Evolutionary conservation across 2,797 vertebrate species (phyloP), one percentile per base, ranked within the genome.

Genomic region (Sarcophilus harrisii): DNA sequence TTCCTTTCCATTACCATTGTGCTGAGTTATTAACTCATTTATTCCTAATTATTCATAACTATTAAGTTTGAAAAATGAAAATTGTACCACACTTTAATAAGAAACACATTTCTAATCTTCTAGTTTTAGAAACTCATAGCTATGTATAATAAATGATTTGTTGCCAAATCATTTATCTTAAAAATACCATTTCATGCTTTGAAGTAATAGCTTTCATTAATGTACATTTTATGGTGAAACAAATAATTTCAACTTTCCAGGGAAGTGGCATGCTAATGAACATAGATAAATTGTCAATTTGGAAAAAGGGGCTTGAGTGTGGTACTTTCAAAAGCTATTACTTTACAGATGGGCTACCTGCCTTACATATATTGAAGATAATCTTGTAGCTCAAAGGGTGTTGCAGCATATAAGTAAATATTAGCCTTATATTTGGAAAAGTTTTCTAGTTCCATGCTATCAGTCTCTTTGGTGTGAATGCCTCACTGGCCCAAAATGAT

Each of bases 201-300:
- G 89, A 97, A 97, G 91, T 92, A 96, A 94, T 30, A 93, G 54
- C 58, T 95, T 93, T 96, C 91, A 96, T 97, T 97, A 97, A 10
- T 55, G 49, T 93, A 62, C 58, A 97, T 60, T 95, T 97, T 92
- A 94, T 93, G 55, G 10, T 94, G 60, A n/a, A 92, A 58, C 38
- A 95, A 12, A 90, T 14, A 93, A 54, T 96, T 97, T 96, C 92
- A 95, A 62, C 95, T 94, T 94, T 95, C 54, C 90, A 91, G 32
- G 59, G 91, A 97, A 94, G 95, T 91, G 66, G 81, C 49, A 95
- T 57, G 45, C 73, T 91, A 90, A 95, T 57, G 92, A 96, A 96
- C 92, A 59, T 94, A 94, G 45, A 49, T n/a, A n/a, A 94, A 57
- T 73, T 95, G 91, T n/a, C 91, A 92, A 27, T 95, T 89, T 94